A percentile compares a stretch with the other conserved stretches of the same genome.
Conservation (phyloP, 2,113 vertebrate genomes). For the Aix galericulata region DNA sequence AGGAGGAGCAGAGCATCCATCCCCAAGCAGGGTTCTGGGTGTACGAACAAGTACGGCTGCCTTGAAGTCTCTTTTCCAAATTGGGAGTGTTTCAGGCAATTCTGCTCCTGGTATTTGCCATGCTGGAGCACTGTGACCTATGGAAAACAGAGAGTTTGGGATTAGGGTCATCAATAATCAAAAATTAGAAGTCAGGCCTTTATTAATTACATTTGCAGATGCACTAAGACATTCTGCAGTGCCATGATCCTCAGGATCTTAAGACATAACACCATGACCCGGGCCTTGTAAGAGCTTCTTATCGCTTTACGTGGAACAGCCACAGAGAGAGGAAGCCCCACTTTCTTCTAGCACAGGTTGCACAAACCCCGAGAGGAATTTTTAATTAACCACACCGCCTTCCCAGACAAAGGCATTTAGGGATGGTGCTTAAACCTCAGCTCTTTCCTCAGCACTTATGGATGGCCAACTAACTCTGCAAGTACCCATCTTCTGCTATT, state of each 20-base stretch:
- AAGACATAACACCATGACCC: background rate
- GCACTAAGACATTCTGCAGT: background rate
- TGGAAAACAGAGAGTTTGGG: background rate
- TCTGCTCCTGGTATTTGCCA: background rate
- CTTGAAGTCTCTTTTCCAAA: background rate
- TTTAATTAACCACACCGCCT: background rate
- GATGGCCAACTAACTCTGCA: background rate
- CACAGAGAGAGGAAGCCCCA: background rate
- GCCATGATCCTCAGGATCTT: background rate
- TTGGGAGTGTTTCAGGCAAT: background rate
- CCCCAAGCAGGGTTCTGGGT: background rate
- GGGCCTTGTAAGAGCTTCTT: background rate
- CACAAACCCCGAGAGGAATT: background rate
- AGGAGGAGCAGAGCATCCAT: background rate
- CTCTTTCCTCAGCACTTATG: background rate
- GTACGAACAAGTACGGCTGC: background rate
- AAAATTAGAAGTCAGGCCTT: background rate
- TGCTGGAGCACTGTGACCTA: accelerated
- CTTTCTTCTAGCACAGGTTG: background rate
- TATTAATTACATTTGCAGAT: background rate
- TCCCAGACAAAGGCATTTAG: background rate
- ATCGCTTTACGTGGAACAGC: background rate
- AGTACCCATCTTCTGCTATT: background rate
- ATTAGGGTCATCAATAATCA: background rate
- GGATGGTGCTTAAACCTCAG: background rate